Evolutionary conservation across 2,797 vertebrate genomes (phyloP).

Genomic region (Pempheris klunzingeri): DNA sequence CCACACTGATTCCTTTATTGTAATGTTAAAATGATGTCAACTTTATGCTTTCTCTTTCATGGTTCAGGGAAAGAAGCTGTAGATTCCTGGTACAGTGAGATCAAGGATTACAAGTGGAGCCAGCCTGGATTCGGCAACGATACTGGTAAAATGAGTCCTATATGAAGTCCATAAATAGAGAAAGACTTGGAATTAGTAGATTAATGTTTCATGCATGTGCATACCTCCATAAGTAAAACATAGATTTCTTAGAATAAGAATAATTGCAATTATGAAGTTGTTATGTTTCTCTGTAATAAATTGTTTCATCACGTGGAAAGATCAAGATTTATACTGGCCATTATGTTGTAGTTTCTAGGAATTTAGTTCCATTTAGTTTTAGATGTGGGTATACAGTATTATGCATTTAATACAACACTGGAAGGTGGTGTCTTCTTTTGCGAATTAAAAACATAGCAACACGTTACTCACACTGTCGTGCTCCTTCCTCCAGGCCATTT

Average conservation of each 20-base stretch:
- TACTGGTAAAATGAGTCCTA: conserved; percentile 68
- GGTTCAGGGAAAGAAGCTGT: conserved; percentile 79
- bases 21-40: neutral
- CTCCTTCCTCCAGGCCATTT: conserved; percentile 77
- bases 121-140: conserved; percentile 40
- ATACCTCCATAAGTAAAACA: too few species aligned
- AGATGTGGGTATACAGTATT: neutral
- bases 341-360: neutral
- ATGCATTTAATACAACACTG: neutral
- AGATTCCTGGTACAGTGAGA: conserved; percentile 80
- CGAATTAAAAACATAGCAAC: neutral
- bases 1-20: neutral
- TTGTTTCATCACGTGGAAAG: neutral
- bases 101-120: conserved; percentile 78
- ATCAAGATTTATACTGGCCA: neutral
- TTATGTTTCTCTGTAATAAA: neutral
- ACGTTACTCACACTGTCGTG: neutral
- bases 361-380: neutral
- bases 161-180: neutral
- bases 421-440: neutral
- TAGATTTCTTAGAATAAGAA: neutral
- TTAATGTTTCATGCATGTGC: neutral
- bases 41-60: neutral
- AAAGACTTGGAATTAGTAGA: neutral
- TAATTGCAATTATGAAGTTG: neutral